Conservation (phyloP, 2,113 vertebrate species). For the Numida meleagris region DNA sequence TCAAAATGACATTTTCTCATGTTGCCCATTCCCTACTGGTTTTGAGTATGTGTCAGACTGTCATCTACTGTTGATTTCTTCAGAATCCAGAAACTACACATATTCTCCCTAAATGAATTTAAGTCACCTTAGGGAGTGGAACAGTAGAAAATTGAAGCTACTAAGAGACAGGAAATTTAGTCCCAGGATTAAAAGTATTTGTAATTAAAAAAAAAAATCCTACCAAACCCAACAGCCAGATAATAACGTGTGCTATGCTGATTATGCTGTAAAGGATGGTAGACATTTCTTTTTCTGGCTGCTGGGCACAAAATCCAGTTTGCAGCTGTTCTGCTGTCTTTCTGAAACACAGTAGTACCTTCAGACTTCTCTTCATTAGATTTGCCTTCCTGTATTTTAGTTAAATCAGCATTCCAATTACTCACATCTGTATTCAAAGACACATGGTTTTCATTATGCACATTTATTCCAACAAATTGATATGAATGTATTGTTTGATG, state of each 20-base stretch:
- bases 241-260: neutral
- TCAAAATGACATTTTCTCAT: neutral
- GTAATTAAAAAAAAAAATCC: neutral
- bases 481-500: neutral
- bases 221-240: neutral
- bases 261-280: neutral
- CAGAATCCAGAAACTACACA: neutral
- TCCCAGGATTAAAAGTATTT: neutral
- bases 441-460: neutral
- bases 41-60: neutral
- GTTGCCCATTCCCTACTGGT: neutral
- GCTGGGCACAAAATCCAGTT: neutral
- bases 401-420: neutral
- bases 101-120: neutral
- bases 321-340: neutral
- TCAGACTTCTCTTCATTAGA: neutral
- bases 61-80: neutral
- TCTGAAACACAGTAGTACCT: neutral
- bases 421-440: neutral
- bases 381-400: neutral
- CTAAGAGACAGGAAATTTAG: neutral
- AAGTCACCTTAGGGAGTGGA: neutral
- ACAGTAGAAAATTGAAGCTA: neutral
- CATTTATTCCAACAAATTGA: neutral
- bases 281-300: neutral